A percentile compares a stretch with the other conserved stretches of the same genome.
Evolutionary conservation across 2,113 vertebrate genomes (phyloP).

Genomic region (Regulus satrapa): DNA sequence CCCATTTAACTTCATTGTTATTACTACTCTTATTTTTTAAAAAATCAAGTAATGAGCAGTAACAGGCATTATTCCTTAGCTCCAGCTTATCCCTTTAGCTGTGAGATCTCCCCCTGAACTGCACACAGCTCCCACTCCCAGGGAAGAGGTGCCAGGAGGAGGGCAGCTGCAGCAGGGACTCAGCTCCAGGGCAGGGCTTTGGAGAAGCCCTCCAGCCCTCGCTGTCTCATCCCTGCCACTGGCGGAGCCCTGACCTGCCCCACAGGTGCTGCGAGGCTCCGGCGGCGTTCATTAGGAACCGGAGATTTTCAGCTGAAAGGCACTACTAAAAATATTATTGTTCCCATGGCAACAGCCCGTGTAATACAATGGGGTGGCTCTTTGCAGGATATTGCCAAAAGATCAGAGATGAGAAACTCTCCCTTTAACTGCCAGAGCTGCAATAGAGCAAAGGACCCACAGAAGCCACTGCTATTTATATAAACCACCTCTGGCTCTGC

Average conservation of each 20-base stretch:
- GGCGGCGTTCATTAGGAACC: neutral
- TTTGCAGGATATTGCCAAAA: neutral
- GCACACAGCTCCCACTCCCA: neutral
- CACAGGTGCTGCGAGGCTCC: neutral
- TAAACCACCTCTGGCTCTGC: neutral
- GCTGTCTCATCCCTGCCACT: accelerated
- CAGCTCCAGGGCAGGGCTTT: too few relatives aligned
- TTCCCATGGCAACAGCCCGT: conserved; percentile 21
- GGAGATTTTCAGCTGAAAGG: conserved; percentile 15
- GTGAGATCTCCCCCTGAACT: neutral
- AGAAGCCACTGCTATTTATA: neutral
- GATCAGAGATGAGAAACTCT: neutral
- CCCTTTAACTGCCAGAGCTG: neutral
- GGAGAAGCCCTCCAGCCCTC: neutral
- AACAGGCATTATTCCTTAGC: neutral
- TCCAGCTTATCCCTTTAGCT: neutral
- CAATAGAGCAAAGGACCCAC: neutral
- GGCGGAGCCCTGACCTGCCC: neutral
- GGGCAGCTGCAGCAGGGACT: too few relatives aligned
- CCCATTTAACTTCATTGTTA: neutral
- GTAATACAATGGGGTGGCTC: conserved; percentile 5
- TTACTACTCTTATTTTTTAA: neutral
- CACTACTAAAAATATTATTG: conserved; percentile 47
- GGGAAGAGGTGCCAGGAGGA: too few relatives aligned
- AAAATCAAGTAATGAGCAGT: neutral